Evolutionary conservation across 2,113 vertebrate species (phyloP).

Genomic region (Phoxinus phoxinus): DNA sequence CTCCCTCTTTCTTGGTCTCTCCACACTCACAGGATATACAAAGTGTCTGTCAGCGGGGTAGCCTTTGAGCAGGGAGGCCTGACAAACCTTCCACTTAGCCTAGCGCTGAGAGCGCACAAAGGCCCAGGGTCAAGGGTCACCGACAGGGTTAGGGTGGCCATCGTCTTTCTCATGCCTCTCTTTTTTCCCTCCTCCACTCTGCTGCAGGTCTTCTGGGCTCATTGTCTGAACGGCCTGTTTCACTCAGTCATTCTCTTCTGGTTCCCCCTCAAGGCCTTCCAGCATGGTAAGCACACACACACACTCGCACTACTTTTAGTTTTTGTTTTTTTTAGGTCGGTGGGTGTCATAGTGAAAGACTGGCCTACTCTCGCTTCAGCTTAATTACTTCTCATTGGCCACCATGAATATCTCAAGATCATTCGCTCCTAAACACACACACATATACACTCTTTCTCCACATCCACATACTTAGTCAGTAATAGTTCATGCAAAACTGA

Average conservation of each 20-base stretch:
- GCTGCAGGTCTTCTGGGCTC: slow-evolving; percentile 98
- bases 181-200: slow-evolving; percentile 64
- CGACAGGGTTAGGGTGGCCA: slow-evolving; percentile 83
- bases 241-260: slow-evolving; percentile 99
- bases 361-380: slow-evolving; percentile 11
- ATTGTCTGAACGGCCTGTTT: slow-evolving; percentile 99
- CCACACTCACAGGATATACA: slow-evolving; percentile 83
- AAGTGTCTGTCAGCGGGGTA: slow-evolving; percentile 91
- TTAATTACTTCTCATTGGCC: slow-evolving; percentile 54
- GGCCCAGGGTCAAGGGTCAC: slow-evolving; percentile 88
- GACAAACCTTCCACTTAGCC: slow-evolving; percentile 94
- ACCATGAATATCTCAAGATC: slow-evolving; percentile 46
- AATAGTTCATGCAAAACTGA: not conserved
- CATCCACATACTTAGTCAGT: not conserved
- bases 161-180: slow-evolving; percentile 87
- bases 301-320: slow-evolving; percentile 53
- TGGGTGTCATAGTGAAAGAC: slow-evolving; percentile 18
- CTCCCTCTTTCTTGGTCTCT: slow-evolving; percentile 54
- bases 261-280: slow-evolving; percentile 98
- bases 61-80: slow-evolving; percentile 83
- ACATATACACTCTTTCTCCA: not conserved
- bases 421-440: not conserved
- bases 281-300: slow-evolving; percentile 88
- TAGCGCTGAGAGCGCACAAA: slow-evolving; percentile 86
- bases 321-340: not conserved